Conservation (phyloP, 1,140 invertebrate species). For the Campodea augens region DNA sequence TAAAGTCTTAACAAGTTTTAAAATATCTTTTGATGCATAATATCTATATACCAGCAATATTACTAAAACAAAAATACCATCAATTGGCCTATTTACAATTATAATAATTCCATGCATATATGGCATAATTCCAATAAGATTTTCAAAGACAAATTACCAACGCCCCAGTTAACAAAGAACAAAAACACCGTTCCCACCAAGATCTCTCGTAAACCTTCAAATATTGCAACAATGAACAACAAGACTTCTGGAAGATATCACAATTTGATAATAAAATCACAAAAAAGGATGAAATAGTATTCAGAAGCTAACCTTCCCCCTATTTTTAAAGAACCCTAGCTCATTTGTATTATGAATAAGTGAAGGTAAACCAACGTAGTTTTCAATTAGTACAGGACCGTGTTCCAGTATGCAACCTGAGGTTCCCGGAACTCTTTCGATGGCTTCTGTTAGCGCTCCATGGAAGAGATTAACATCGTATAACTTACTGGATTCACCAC, state of each 20-base stretch:
- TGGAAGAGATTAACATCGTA: constrained; percentile 38
- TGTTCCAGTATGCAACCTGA: constrained; percentile 31
- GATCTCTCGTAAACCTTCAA: too few relatives aligned
- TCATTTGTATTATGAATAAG: constrained; percentile 64
- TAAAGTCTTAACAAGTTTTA: too few relatives aligned
- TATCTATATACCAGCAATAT: too few relatives aligned
- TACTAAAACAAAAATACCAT: too few relatives aligned
- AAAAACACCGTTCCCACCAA: too few relatives aligned
- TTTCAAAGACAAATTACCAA: too few relatives aligned
- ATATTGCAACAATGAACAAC: too few relatives aligned
- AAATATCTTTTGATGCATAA: too few relatives aligned
- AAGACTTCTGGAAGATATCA: constrained; percentile 1
- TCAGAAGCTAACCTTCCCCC: constrained; percentile 70
- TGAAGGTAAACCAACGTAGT: constrained; percentile 54
- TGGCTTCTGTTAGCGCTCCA: constrained; percentile 28
- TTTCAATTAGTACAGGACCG: constrained; percentile 52
- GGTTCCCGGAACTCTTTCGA: constrained; percentile 22
- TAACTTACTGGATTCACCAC: constrained; percentile 22
- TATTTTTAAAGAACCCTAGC: constrained; percentile 66
- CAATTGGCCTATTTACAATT: too few relatives aligned
- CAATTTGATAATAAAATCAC: constrained; percentile 1
- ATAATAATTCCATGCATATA: too few relatives aligned
- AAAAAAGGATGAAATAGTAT: not conserved
- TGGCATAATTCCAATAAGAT: too few relatives aligned
- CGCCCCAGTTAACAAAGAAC: too few relatives aligned